Evolutionary conservation across 1,140 invertebrate species (phyloP).

Genomic region (Asbolus verrucosus): DNA sequence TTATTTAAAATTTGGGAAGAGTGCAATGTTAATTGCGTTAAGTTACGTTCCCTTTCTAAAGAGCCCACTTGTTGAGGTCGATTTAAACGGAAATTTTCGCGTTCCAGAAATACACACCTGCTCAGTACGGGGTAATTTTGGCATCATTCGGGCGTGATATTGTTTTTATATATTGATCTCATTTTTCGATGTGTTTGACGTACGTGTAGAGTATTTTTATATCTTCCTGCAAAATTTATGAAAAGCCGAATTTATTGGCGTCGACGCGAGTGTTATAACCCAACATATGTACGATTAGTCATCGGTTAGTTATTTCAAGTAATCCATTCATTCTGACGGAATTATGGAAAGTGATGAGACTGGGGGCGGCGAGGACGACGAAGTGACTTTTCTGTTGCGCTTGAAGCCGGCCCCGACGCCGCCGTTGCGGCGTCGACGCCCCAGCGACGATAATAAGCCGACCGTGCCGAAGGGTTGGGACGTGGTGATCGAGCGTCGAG

Average conservation of each 20-base stretch:
- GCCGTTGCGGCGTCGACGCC: conserved; percentile 47
- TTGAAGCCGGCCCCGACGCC: conserved; percentile 55
- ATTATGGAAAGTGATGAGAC: not conserved
- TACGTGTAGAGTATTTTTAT: not conserved
- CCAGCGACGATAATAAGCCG: not conserved
- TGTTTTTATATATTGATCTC: no score
- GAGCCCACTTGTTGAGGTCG: no score
- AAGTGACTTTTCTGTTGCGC: conserved; percentile 54
- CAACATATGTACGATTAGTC: conserved; percentile 27
- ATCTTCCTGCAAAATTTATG: not conserved
- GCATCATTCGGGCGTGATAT: no score
- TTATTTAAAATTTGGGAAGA: no score
- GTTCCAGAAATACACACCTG: no score
- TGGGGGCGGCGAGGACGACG: conserved; percentile 47
- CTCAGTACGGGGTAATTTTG: no score
- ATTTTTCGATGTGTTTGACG: no score
- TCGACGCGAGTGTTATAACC: not conserved
- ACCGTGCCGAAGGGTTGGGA: conserved; percentile 54
- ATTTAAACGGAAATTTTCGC: no score
- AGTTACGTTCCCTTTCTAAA: no score
- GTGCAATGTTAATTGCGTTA: no score
- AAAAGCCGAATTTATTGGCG: not conserved
- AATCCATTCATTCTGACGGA: no score
- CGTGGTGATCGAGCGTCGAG: conserved; percentile 51
- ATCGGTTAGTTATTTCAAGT: not conserved